Conservation (phyloP, 2,113 vertebrate species). For the Mustela lutreola region DNA sequence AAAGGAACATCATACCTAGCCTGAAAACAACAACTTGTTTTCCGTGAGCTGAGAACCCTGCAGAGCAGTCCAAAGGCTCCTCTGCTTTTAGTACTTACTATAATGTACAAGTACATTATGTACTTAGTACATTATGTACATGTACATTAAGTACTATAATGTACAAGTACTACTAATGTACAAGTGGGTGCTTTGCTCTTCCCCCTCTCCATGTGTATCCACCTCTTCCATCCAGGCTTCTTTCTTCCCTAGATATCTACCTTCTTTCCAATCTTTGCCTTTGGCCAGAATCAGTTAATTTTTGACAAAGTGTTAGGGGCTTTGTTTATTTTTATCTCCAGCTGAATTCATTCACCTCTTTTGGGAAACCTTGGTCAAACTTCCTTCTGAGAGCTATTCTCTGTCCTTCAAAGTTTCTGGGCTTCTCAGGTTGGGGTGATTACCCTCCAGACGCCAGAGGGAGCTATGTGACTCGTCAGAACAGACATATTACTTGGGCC, state of each 20-base stretch:
- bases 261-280: background rate
- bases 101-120: background rate
- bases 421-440: background rate
- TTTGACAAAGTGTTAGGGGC: background rate
- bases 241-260: background rate
- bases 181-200: background rate
- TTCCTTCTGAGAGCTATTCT: background rate
- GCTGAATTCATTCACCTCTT: background rate
- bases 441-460: background rate
- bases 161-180: background rate
- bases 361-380: background rate
- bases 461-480: background rate
- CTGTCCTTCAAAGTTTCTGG: background rate
- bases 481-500: background rate
- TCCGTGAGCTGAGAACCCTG: background rate
- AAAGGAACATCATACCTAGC: background rate
- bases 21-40: background rate
- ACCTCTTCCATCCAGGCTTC: background rate
- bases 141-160: too few species aligned
- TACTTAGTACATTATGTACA: too few species aligned
- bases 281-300: constrained; percentile 8
- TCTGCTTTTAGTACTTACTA: background rate
- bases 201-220: background rate
- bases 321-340: background rate
- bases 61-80: background rate